These are phyloP conservation scores for Bembecia ichneumoniformis DNA, from an alignment of 2,888 invertebrate species.

Conservation along the genomic window DNA sequence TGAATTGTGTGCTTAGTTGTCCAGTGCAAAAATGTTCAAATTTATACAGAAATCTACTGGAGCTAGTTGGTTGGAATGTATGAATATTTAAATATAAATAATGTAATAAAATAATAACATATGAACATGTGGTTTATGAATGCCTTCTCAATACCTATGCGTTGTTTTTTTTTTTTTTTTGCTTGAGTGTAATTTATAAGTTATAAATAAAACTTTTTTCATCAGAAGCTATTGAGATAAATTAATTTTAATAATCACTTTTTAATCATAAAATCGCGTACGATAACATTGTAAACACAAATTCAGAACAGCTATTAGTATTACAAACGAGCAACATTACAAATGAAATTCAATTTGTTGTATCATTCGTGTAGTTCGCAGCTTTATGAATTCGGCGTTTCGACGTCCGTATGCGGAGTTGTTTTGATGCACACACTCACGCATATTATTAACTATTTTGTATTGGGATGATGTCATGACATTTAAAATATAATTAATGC, in stretches of 20 bases:
- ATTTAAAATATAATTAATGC: slow-evolving; percentile 22
- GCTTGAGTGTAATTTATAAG: no score
- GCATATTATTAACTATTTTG: slow-evolving; percentile 3
- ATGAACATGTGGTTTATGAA: slow-evolving; percentile 30
- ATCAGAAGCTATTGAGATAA: no score
- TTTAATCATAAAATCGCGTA: not conserved
- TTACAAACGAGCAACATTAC: not conserved
- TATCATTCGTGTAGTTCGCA: not conserved
- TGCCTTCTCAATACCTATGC: slow-evolving; percentile 14
- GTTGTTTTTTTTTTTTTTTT: slow-evolving; percentile 11
- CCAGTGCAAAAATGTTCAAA: slow-evolving; percentile 33
- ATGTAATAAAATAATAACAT: slow-evolving; percentile 7
- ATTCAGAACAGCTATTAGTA: not conserved
- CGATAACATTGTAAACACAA: not conserved
- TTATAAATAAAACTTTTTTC: no score
- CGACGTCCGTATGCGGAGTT: slow-evolving; percentile 7
- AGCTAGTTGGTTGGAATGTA: slow-evolving; percentile 1
- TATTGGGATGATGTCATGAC: slow-evolving; percentile 41
- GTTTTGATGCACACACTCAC: slow-evolving; percentile 8
- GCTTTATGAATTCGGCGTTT: not conserved
- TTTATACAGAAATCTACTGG: slow-evolving; percentile 7
- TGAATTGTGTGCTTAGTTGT: slow-evolving; percentile 19
- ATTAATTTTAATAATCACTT: no score
- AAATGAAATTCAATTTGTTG: not conserved
- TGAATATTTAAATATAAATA: slow-evolving; percentile 15